A percentile compares a stretch with the other conserved stretches of the same genome.
These are phyloP conservation scores for Simalia tracyae DNA, from an alignment of 2,797 vertebrate species.

Conservation along the genomic window DNA sequence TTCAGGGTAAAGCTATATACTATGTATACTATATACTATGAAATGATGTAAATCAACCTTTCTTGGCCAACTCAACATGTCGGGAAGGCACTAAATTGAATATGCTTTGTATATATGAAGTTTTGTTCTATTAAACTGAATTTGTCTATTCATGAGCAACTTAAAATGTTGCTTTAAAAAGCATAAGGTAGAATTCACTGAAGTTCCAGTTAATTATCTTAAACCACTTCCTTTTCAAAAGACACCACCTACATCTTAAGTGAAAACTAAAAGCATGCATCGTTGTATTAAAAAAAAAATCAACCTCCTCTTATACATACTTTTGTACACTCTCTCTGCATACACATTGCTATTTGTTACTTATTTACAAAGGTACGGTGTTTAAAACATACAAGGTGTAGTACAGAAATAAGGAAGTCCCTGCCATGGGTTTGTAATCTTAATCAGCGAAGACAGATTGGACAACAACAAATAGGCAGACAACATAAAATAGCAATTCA, in stretches of 20 bases:
- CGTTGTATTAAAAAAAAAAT: background rate
- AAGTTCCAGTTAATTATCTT: background rate
- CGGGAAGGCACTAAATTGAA: background rate
- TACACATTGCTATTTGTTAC: background rate
- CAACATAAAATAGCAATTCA: background rate
- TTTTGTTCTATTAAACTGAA: rapidly evolving
- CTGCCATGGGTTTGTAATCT: background rate
- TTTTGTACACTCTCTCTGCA: background rate
- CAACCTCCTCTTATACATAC: background rate
- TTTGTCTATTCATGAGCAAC: background rate
- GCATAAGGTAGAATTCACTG: background rate
- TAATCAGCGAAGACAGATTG: background rate
- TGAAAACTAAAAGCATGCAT: background rate
- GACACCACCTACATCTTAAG: background rate
- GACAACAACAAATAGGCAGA: background rate
- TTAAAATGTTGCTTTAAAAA: background rate
- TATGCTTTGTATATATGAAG: background rate
- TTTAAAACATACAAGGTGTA: background rate
- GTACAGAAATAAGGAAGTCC: background rate
- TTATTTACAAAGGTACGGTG: background rate
- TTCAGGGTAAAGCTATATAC: background rate
- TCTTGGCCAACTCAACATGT: background rate
- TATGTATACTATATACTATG: background rate
- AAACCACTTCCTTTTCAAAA: constrained; percentile 32
- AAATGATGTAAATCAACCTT: background rate